A percentile compares a stretch with the other conserved stretches of the same genome.
phyloP scores from a whole-genome alignment of 2,113 vertebrate species.

The Junco hyemalis region DNA sequence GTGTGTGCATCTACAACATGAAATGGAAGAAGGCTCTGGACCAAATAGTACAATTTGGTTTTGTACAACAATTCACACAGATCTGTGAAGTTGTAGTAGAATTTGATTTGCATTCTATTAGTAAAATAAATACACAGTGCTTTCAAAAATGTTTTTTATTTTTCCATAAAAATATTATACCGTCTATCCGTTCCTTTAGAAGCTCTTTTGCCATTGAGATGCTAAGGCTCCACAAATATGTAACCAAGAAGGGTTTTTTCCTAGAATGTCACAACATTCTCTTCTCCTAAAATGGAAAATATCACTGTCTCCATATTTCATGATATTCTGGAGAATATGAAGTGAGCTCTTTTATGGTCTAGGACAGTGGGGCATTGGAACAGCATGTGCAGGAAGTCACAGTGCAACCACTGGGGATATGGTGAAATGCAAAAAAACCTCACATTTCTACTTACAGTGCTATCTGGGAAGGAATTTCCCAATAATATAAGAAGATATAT shows the following conservation, averaged over 20 bases:
- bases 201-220: neutral
- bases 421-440: neutral
- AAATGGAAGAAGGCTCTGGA: neutral
- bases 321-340: neutral
- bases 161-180: neutral
- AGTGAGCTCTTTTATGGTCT: neutral
- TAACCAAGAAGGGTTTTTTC: neutral
- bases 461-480: slow-evolving; percentile 61
- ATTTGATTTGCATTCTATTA: neutral
- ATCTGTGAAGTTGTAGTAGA: neutral
- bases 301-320: neutral
- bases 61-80: neutral
- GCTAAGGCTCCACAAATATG: neutral
- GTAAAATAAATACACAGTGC: neutral
- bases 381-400: slow-evolving; percentile 39
- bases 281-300: slow-evolving; percentile 1
- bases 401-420: neutral
- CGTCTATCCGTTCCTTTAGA: neutral
- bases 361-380: slow-evolving; percentile 20
- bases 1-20: no score
- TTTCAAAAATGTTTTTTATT: neutral
- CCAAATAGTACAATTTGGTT: neutral
- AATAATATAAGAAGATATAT: slow-evolving; percentile 48
- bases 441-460: slow-evolving; percentile 18
- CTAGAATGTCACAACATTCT: neutral